Base-by-base conservation (phyloP, 2,797 vertebrate species). In the Gallirallus australis region DNA sequence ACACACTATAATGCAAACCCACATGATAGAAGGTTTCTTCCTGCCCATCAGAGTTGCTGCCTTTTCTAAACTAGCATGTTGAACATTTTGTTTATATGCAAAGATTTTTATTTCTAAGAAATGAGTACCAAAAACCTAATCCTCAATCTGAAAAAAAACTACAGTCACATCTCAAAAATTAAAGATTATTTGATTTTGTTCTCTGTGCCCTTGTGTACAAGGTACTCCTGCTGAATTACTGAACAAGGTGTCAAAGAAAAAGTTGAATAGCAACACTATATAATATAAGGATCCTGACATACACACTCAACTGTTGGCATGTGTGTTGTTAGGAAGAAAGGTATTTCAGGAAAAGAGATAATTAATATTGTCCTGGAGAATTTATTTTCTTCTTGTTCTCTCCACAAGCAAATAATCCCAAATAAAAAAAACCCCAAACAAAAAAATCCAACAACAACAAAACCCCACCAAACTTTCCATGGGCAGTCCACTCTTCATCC, bases 131-230 rank as follows among this genome's bases (percentile, higher is more conserved):
- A 88, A 90, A 88, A 28, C 1, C 3, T 54, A 50, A 40, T 3
- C 5, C 1, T 82, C 0, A 0, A 11, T 27, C 83, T 4, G 31
- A 81, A 82, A 72, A 61, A 39, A 39, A 3, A 57, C 11, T 56
- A 52, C 0, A 84, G 16, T 28, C 61, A 31, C 18, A 63, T 31
- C 13, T 27, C 20, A 87, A 85, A 87, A 82, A 86, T 54, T 59
- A 72, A 77, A 72, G 9, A 39, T 48, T 48, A 69, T 25, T 73
- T 71, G 23, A 50, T 70, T 48, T 53, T 73, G 33, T 54, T 83
- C 64, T 73, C 53, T 68, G 30, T 33, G 39, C 7, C 61, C 33
- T 73, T 77, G 52, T 33, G 42, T 14, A 6, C 39, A 71, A 91
- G 47, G 20, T 48, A 48, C 2, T 80, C 25, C 47, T 63, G 17